phyloP scores from a whole-genome alignment of 2,888 invertebrate species.

The Drosophila siamana region DNA sequence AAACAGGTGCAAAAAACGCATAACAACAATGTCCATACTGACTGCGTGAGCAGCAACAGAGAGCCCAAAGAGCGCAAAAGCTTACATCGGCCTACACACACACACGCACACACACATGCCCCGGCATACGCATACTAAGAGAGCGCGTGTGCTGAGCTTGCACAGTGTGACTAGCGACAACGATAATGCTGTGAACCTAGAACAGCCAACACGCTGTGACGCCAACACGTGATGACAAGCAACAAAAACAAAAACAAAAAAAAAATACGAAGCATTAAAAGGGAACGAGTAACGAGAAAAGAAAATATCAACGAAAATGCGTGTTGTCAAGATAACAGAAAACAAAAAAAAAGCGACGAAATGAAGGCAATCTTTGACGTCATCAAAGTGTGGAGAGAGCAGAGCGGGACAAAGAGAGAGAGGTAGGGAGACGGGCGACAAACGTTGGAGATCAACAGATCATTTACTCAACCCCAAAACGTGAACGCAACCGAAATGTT shows the following conservation, averaged over 20 bases:
- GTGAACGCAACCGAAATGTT: conserved; percentile 65
- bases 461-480: conserved; percentile 69
- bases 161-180: conserved; percentile 54
- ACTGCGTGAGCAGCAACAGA: conserved; percentile 15
- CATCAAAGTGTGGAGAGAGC: conserved; percentile 38
- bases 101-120: conserved; percentile 3
- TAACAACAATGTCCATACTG: conserved; percentile 43
- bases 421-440: conserved; percentile 53
- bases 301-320: conserved; percentile 39
- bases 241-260: not conserved
- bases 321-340: conserved; percentile 56
- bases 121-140: conserved; percentile 7
- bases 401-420: conserved; percentile 20
- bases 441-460: conserved; percentile 76
- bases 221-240: conserved; percentile 66
- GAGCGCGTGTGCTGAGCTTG: conserved; percentile 28
- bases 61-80: conserved; percentile 39
- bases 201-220: conserved; percentile 27
- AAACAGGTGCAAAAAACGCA: conserved; percentile 76
- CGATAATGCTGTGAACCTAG: conserved; percentile 26
- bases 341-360: conserved; percentile 28
- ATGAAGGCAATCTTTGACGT: conserved; percentile 74
- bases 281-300: not conserved
- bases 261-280: no score
- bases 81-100: conserved; percentile 28